These are phyloP conservation scores for Periophthalmus magnuspinnatus DNA, from an alignment of 2,797 vertebrate species.

Conservation along the genomic window DNA sequence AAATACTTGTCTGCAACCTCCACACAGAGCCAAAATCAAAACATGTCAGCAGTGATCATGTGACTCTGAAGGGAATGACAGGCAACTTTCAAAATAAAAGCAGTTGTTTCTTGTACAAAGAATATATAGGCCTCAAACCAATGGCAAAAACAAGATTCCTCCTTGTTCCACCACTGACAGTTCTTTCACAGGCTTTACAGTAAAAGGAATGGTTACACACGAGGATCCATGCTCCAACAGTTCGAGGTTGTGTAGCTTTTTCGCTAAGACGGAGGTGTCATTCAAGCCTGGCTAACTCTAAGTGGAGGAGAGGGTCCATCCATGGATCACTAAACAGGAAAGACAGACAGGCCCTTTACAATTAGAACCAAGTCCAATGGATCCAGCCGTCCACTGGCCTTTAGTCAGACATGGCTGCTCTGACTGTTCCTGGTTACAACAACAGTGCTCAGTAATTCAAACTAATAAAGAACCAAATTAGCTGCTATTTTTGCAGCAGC, in stretches of 20 bases:
- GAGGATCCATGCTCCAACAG: slow-evolving; percentile 65
- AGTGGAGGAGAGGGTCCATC: slow-evolving; percentile 58
- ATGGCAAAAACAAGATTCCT: slow-evolving; percentile 47
- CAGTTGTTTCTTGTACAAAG: slow-evolving; percentile 47
- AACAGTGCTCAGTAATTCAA: slow-evolving; percentile 29
- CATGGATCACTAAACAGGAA: slow-evolving; percentile 70
- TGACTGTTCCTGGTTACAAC: slow-evolving; percentile 19
- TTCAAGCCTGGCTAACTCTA: slow-evolving; percentile 61
- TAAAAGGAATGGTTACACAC: slow-evolving; percentile 28
- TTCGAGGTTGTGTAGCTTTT: slow-evolving; percentile 64
- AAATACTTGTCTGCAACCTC: slow-evolving; percentile 67
- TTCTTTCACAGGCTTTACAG: slow-evolving; percentile 50
- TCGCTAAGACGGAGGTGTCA: slow-evolving; percentile 65
- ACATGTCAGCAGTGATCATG: slow-evolving; percentile 59
- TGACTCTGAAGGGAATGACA: slow-evolving; percentile 42
- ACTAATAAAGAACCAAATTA: slow-evolving; percentile 6
- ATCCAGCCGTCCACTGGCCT: slow-evolving; percentile 34
- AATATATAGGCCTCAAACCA: slow-evolving; percentile 54
- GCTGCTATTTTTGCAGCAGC: background rate
- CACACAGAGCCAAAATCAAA: slow-evolving; percentile 56
- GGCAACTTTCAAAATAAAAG: slow-evolving; percentile 27
- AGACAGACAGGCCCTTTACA: slow-evolving; percentile 57
- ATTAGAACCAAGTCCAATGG: slow-evolving; percentile 55
- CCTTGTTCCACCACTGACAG: slow-evolving; percentile 55
- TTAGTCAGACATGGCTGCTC: slow-evolving; percentile 39